These are phyloP conservation scores for Cosmopolites sordidus DNA, from an alignment of 2,888 invertebrate species.

Conservation along the genomic window DNA sequence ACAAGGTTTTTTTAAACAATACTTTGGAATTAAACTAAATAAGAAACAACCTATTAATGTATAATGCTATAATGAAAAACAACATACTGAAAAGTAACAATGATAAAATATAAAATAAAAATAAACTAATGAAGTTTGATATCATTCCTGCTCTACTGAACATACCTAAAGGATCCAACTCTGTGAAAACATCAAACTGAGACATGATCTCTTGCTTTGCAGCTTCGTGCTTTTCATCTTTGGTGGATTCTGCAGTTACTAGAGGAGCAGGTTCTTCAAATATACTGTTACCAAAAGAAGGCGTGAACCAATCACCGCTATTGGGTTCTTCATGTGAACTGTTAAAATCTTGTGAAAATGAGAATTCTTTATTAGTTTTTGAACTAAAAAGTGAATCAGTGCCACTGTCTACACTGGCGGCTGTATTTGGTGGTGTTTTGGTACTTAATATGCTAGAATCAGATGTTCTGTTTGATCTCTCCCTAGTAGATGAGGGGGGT, in stretches of 20 bases:
- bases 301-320: slow-evolving; percentile 47
- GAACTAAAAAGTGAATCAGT: slow-evolving; percentile 30
- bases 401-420: slow-evolving; percentile 31
- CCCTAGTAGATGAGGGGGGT: slow-evolving; percentile 39
- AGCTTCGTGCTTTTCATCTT: slow-evolving; percentile 44
- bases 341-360: slow-evolving; percentile 36
- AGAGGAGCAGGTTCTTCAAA: slow-evolving; percentile 40
- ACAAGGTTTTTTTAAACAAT: no score
- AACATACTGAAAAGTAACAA: no score
- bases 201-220: slow-evolving; percentile 47
- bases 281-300: slow-evolving; percentile 39
- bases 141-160: not conserved
- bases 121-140: no score
- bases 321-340: slow-evolving; percentile 42
- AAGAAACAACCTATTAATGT: no score
- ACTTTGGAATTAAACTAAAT: no score
- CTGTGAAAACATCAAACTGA: slow-evolving; percentile 83
- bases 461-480: slow-evolving; percentile 39
- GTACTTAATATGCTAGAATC: slow-evolving; percentile 47
- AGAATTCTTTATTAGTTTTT: slow-evolving; percentile 38
- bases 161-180: slow-evolving; percentile 88
- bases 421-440: slow-evolving; percentile 43
- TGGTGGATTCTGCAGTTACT: slow-evolving; percentile 31
- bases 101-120: no score
- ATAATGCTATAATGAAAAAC: no score